Percentiles rank a stretch among this genome's conserved stretches.
These are phyloP conservation scores for Percina caprodes DNA, from an alignment of 2,113 vertebrate genomes.

Conservation along the genomic window DNA sequence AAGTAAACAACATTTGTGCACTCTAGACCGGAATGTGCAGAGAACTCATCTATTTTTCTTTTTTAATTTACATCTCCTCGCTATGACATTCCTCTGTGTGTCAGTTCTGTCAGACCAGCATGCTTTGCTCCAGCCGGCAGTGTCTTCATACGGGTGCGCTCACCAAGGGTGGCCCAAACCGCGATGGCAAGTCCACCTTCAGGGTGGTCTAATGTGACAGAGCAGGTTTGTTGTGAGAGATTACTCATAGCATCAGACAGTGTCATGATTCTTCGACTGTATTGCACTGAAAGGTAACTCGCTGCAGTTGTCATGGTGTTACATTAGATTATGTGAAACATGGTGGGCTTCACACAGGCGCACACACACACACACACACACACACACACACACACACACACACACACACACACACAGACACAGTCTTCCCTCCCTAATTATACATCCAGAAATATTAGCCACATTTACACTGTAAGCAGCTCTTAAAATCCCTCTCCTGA, in stretches of 20 bases:
- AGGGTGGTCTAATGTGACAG: constrained; percentile 54
- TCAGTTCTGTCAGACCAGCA: constrained; percentile 28
- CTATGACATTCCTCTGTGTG: background rate
- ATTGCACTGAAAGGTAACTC: constrained; percentile 12
- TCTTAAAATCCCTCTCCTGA: background rate
- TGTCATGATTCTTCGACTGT: background rate
- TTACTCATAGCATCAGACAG: constrained; percentile 29
- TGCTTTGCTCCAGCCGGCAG: constrained; percentile 31
- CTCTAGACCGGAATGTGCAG: background rate
- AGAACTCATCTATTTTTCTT: background rate
- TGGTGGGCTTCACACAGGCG: background rate
- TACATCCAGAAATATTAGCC: constrained; percentile 11
- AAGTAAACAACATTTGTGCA: constrained; percentile 9
- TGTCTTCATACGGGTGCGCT: background rate
- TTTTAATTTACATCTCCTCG: constrained; percentile 3
- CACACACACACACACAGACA: background rate
- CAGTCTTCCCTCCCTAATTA: constrained; percentile 16
- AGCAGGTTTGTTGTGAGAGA: constrained; percentile 37
- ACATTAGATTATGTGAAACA: constrained; percentile 24
- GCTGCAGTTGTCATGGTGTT: constrained; percentile 13
- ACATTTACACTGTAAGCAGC: constrained; percentile 55
- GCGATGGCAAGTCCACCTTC: constrained; percentile 19
- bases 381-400: background rate
- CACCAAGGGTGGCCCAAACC: constrained; percentile 38
- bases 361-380: background rate